phyloP scores from a whole-genome alignment of 2,113 vertebrate genomes.

The Lepus americanus region DNA sequence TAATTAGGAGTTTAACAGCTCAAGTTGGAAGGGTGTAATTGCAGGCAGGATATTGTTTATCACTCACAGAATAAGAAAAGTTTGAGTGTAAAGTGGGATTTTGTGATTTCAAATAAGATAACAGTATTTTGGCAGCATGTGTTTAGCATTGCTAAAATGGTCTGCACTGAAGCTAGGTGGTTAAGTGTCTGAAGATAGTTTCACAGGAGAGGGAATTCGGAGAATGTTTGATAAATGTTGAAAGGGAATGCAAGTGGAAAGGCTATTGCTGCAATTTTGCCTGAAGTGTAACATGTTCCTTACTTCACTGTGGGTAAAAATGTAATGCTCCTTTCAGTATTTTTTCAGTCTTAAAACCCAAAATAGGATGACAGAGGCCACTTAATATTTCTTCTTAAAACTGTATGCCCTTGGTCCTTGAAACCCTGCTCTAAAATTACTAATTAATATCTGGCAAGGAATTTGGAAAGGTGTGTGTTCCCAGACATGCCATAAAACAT shows the following conservation, averaged over 20 bases:
- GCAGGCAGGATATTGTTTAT: not conserved
- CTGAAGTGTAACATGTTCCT: not conserved
- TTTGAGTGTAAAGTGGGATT: not conserved
- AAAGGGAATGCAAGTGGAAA: not conserved
- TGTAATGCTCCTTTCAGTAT: not conserved
- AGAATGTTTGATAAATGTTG: not conserved
- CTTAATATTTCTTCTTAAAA: conserved; percentile 74
- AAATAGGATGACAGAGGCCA: conserved; percentile 54
- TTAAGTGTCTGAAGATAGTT: not conserved
- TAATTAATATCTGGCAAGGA: conserved; percentile 84
- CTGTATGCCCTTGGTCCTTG: conserved; percentile 65
- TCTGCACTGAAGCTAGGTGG: not conserved
- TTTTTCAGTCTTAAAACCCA: conserved; percentile 47
- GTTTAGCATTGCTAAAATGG: not conserved
- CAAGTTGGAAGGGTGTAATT: no score
- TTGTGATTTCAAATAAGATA: not conserved
- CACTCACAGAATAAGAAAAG: not conserved
- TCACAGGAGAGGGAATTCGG: not conserved
- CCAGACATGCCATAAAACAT: conserved; percentile 72
- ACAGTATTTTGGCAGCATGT: not conserved
- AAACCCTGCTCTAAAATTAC: conserved; percentile 76
- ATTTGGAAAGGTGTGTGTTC: conserved; percentile 72
- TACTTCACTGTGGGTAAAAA: not conserved
- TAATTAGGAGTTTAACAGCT: not conserved
- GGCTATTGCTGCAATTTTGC: not conserved